phyloP scores from a whole-genome alignment of 2,113 vertebrate species.

The Antechinus stuartii region DNA sequence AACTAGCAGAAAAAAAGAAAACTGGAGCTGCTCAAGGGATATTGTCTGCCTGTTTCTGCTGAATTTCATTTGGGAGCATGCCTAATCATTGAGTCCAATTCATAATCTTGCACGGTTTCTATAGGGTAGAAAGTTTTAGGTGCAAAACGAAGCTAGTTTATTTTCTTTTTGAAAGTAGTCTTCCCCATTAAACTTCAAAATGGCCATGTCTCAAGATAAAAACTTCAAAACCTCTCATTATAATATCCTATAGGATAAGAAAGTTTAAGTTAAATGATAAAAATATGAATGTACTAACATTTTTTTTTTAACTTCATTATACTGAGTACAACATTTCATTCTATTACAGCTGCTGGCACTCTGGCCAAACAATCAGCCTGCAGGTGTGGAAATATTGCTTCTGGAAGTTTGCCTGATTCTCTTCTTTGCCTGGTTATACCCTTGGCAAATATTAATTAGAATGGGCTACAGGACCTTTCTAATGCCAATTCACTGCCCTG shows the following conservation, averaged over 20 bases:
- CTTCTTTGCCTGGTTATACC: slow-evolving; percentile 14
- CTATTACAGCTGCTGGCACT: slow-evolving; percentile 54
- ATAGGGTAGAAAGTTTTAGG: slow-evolving; percentile 6
- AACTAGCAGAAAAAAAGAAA: not conserved
- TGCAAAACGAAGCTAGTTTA: slow-evolving; percentile 51
- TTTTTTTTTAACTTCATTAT: slow-evolving; percentile 74
- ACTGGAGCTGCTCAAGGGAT: not conserved
- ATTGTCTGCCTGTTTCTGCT: not conserved
- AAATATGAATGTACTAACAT: slow-evolving; percentile 58
- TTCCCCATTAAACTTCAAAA: slow-evolving; percentile 48
- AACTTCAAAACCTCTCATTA: slow-evolving; percentile 48
- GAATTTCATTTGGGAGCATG: not conserved
- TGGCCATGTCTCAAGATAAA: slow-evolving; percentile 58
- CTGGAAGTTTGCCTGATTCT: slow-evolving; percentile 55
- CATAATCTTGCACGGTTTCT: not conserved
- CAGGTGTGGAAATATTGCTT: slow-evolving; percentile 60
- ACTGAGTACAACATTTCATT: slow-evolving; percentile 62
- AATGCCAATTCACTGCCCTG: not conserved
- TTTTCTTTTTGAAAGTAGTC: slow-evolving; percentile 60
- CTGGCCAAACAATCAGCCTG: slow-evolving; percentile 37
- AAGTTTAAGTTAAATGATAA: slow-evolving; percentile 67
- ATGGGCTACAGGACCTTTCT: not conserved
- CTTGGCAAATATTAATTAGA: slow-evolving; percentile 45
- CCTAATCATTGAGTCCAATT: not conserved
- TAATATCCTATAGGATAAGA: slow-evolving; percentile 54